A percentile compares a stretch with the other conserved stretches of the same genome.
Conservation (phyloP, 2,888 invertebrate genomes). For the Escarpia spicata region DNA sequence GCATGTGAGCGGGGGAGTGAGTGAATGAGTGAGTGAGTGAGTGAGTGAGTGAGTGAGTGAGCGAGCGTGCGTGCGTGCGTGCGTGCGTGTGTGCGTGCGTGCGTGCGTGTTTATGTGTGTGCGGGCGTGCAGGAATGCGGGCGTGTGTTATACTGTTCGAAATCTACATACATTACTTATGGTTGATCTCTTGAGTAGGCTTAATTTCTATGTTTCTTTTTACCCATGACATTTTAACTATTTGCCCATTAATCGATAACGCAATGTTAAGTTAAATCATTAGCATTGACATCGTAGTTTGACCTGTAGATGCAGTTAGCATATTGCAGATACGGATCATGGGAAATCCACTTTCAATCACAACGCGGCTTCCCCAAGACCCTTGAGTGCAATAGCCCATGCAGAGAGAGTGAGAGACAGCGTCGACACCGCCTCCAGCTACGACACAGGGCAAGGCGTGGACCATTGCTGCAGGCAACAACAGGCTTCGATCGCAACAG, state of each 20-base stretch:
- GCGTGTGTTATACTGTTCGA: no score
- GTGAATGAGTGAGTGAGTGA: no score
- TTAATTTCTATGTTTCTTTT: no score
- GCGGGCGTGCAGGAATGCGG: no score
- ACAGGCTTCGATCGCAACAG: background rate
- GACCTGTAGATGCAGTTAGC: background rate
- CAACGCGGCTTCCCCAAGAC: conserved; percentile 38
- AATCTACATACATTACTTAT: no score
- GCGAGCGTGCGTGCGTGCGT: no score
- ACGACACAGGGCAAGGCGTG: background rate
- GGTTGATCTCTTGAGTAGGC: no score
- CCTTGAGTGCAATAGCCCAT: conserved; percentile 28
- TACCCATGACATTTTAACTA: background rate
- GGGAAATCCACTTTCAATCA: conserved; percentile 36
- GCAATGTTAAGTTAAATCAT: background rate
- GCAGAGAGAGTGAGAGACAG: conserved; percentile 25
- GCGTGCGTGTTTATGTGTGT: no score
- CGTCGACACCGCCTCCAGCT: background rate
- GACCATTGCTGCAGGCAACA: background rate
- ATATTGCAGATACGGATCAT: conserved; percentile 38
- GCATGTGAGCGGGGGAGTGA: no score
- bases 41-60: no score
- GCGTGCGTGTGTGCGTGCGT: no score
- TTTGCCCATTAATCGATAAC: background rate
- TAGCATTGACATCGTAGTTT: background rate